Conservation (phyloP, 2,797 vertebrate species). For the Meda fulgida region DNA sequence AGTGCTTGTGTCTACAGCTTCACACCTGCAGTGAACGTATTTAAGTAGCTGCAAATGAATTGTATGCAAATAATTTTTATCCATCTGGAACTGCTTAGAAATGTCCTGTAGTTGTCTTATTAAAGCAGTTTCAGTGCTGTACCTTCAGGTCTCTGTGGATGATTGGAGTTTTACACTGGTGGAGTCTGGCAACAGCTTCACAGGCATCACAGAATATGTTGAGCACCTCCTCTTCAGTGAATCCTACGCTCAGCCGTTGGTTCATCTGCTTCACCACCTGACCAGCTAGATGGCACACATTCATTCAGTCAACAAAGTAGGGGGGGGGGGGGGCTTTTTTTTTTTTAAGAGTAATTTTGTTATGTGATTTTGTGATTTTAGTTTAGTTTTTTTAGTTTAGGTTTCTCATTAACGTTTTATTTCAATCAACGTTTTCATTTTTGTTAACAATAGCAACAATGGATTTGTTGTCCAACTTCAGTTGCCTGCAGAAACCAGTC, state of each 20-base stretch:
- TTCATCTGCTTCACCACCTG: slow-evolving; percentile 99
- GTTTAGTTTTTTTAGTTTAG: neutral
- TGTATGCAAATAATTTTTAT: neutral
- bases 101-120: neutral
- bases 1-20: slow-evolving; percentile 11
- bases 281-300: slow-evolving; percentile 76
- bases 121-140: slow-evolving; percentile 33
- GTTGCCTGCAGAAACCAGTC: neutral
- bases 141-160: slow-evolving; percentile 98
- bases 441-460: neutral
- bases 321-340: neutral
- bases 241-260: slow-evolving; percentile 90
- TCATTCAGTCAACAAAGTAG: neutral
- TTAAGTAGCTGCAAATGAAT: neutral
- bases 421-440: neutral
- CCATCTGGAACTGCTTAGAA: neutral
- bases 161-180: slow-evolving; percentile 97
- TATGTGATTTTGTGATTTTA: neutral
- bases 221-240: slow-evolving; percentile 89
- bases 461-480: neutral
- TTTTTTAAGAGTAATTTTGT: neutral
- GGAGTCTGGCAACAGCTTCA: slow-evolving; percentile 93
- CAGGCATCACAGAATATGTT: slow-evolving; percentile 94
- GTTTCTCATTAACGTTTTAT: neutral
- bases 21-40: neutral